A percentile compares a stretch with the other conserved stretches of the same genome.
Conservation (phyloP, 2,113 vertebrate genomes). For the Gymnocephalus cernua region DNA sequence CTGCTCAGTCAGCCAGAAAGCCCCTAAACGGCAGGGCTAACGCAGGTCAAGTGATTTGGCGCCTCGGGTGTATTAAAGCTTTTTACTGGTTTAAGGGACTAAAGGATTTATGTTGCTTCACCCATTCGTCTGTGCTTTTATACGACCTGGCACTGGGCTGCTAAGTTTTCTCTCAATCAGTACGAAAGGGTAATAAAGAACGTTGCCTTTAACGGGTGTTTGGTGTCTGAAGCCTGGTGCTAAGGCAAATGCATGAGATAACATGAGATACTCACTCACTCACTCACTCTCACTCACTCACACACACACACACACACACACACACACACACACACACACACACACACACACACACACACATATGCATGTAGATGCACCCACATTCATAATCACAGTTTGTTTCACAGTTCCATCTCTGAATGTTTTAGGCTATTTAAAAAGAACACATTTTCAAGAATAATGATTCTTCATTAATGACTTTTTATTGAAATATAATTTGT, state of each 20-base stretch:
- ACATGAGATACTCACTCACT: slow-evolving; percentile 43
- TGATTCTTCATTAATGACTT: not conserved
- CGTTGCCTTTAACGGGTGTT: slow-evolving; percentile 64
- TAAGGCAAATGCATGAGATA: slow-evolving; percentile 62
- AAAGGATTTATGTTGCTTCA: slow-evolving; percentile 81
- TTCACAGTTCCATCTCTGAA: not conserved
- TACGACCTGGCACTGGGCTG: slow-evolving; percentile 78
- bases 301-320: slow-evolving; percentile 28
- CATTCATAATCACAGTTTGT: not conserved
- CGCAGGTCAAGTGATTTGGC: slow-evolving; percentile 91
- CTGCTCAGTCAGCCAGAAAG: slow-evolving; percentile 86
- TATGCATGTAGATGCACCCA: not conserved
- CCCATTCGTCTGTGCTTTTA: slow-evolving; percentile 74
- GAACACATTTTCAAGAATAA: not conserved
- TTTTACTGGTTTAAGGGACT: slow-evolving; percentile 86
- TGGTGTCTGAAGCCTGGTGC: slow-evolving; percentile 66
- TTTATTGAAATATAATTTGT: not conserved
- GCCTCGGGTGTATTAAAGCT: slow-evolving; percentile 89
- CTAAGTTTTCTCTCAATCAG: slow-evolving; percentile 80
- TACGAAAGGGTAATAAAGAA: slow-evolving; percentile 80
- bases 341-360: not conserved
- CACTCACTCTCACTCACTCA: slow-evolving; percentile 1
- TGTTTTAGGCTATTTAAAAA: not conserved
- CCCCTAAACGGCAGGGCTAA: slow-evolving; percentile 81
- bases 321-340: not conserved